Percentiles rank a stretch among this genome's conserved stretches.
Conservation (phyloP, 1,140 invertebrate species). For the Aphelinus atriplicis region DNA sequence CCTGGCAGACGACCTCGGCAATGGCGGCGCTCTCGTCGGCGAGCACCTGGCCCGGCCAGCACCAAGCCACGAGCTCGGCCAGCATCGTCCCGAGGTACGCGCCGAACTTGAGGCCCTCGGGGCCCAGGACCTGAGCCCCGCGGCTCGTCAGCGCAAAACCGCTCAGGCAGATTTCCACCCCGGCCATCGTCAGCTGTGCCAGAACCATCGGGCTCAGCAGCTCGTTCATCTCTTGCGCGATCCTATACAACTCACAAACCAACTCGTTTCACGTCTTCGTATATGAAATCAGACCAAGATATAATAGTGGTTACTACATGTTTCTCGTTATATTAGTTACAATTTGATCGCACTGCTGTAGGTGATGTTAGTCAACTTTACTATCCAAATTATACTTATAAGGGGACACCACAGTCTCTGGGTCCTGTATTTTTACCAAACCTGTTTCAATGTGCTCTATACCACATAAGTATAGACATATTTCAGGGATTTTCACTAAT, state of each 20-base stretch:
- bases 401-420: too few species aligned
- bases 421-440: too few species aligned
- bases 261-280: too few species aligned
- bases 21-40: slow-evolving; percentile 39
- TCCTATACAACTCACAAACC: slow-evolving; percentile 7
- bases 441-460: too few species aligned
- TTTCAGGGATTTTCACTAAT: too few species aligned
- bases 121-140: background rate
- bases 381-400: too few species aligned
- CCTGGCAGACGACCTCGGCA: slow-evolving; percentile 28
- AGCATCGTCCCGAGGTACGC: slow-evolving; percentile 38
- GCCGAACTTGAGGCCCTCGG: slow-evolving; percentile 34
- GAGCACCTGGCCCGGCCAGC: slow-evolving; percentile 41
- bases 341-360: too few species aligned
- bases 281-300: too few species aligned
- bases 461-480: too few species aligned
- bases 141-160: slow-evolving; percentile 33
- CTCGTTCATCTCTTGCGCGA: slow-evolving; percentile 37
- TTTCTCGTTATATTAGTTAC: too few species aligned
- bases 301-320: too few species aligned
- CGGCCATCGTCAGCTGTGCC: slow-evolving; percentile 42
- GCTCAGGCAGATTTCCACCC: slow-evolving; percentile 44
- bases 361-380: too few species aligned
- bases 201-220: slow-evolving; percentile 45
- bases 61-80: slow-evolving; percentile 41